These are phyloP conservation scores for Cyanistes caeruleus DNA, from an alignment of 2,113 vertebrate species.

Conservation along the genomic window DNA sequence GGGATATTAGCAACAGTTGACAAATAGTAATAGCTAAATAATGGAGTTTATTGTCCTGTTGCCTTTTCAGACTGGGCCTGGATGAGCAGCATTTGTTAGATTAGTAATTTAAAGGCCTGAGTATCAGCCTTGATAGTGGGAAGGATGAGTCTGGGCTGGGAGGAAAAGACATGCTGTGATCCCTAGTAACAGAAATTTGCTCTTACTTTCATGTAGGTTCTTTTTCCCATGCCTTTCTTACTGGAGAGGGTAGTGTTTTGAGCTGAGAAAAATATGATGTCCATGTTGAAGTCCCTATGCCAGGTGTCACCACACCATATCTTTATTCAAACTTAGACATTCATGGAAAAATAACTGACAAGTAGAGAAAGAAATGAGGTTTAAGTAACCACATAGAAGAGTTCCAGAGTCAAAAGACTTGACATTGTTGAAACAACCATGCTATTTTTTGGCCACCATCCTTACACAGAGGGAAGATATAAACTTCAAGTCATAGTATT, in stretches of 20 bases:
- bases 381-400: background rate
- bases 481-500: background rate
- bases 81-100: background rate
- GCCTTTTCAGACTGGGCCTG: background rate
- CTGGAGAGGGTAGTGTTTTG: background rate
- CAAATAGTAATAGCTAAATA: background rate
- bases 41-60: accelerated
- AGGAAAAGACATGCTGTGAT: background rate
- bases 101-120: background rate
- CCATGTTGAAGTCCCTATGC: background rate
- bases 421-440: background rate
- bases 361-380: background rate
- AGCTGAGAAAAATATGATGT: background rate
- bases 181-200: background rate
- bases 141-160: background rate
- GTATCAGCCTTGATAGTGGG: background rate
- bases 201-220: accelerated
- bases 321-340: background rate
- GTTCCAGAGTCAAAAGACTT: background rate
- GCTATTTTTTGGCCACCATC: background rate
- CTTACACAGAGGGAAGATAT: background rate
- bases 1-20: background rate
- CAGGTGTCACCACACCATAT: background rate
- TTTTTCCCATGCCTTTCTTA: background rate
- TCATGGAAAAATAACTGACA: background rate